Percentiles rank a stretch among this genome's conserved stretches.
phyloP scores from a whole-genome alignment of 2,797 vertebrate genomes.

The Muscicapa striata region DNA sequence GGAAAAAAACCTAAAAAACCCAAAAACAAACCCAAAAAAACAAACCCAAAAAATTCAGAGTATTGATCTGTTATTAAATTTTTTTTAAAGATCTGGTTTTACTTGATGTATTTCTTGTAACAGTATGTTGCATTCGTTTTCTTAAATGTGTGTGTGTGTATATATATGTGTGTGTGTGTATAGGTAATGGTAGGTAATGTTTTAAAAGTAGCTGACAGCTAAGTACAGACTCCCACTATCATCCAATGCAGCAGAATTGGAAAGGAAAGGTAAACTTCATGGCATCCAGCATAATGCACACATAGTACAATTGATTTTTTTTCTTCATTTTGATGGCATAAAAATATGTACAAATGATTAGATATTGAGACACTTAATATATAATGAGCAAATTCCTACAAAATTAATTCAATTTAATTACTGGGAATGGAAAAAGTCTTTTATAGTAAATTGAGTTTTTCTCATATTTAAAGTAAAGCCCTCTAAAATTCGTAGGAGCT shows the following conservation, averaged over 20 bases:
- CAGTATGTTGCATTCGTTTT: background rate
- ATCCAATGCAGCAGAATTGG: background rate
- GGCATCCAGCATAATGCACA: background rate
- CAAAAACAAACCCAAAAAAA: background rate
- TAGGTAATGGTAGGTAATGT: background rate
- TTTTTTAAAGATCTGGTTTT: background rate
- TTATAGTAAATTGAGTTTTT: background rate
- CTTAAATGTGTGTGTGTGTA: background rate
- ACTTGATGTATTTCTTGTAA: background rate
- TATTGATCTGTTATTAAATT: background rate
- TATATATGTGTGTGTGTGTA: too few species aligned
- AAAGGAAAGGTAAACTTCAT: background rate
- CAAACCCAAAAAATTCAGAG: background rate
- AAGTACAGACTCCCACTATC: background rate
- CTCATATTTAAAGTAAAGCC: background rate
- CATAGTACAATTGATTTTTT: background rate
- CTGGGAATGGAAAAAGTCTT: background rate
- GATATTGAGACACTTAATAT: background rate
- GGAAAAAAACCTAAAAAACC: background rate
- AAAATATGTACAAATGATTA: background rate
- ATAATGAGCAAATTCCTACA: background rate
- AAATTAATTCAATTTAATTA: background rate
- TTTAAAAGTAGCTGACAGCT: background rate
- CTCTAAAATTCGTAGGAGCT: background rate
- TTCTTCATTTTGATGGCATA: background rate